phyloP scores from a whole-genome alignment of 2,113 vertebrate genomes.

The Eptatretus burgeri region DNA sequence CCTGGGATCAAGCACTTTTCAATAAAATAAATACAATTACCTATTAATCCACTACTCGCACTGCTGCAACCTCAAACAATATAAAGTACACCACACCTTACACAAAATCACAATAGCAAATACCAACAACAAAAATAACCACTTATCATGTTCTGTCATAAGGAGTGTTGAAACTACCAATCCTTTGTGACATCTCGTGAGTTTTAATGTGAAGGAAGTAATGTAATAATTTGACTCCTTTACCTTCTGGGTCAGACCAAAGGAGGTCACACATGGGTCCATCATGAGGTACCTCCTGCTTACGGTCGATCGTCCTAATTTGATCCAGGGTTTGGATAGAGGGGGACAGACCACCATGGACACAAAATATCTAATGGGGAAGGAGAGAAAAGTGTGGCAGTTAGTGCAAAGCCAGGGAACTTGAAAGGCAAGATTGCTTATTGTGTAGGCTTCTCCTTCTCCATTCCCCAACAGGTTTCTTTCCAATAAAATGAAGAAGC shows the following conservation, averaged over 20 bases:
- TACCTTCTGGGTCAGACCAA: slow-evolving; percentile 86
- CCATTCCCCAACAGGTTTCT: not conserved
- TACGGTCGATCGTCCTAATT: slow-evolving; percentile 73
- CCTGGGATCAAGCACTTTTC: too few species aligned
- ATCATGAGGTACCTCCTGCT: slow-evolving; percentile 74
- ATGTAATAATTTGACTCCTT: not conserved
- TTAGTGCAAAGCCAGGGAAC: too few species aligned
- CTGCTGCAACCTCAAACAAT: too few species aligned
- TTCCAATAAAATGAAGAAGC: not conserved
- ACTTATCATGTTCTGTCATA: too few species aligned
- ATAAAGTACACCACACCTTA: too few species aligned
- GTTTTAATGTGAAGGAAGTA: too few species aligned
- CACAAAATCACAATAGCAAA: too few species aligned
- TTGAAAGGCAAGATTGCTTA: not conserved
- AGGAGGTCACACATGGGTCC: slow-evolving; percentile 81
- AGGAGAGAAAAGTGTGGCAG: not conserved
- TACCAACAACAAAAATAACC: too few species aligned
- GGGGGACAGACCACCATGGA: slow-evolving; percentile 63
- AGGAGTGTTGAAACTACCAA: too few species aligned
- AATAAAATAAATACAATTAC: too few species aligned
- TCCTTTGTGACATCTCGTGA: too few species aligned
- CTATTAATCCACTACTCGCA: too few species aligned
- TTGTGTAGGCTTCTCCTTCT: not conserved
- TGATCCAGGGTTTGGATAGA: slow-evolving; percentile 83
- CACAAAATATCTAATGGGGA: slow-evolving; percentile 27